These are phyloP conservation scores for Ailuropoda melanoleuca DNA, from an alignment of 2,113 vertebrate species.

Conservation along the genomic window DNA sequence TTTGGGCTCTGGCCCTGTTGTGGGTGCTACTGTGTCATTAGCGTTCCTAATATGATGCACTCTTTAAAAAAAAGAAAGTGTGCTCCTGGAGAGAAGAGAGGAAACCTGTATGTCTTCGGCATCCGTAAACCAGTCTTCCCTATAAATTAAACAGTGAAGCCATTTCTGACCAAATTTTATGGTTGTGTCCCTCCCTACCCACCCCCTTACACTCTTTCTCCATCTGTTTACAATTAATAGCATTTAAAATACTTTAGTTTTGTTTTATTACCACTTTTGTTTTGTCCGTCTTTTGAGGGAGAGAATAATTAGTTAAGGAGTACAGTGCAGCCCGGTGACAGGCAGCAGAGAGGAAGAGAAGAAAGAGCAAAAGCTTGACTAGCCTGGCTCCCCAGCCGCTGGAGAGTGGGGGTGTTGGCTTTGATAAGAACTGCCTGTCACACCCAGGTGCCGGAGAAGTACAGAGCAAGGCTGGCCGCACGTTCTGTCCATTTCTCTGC, in stretches of 20 bases:
- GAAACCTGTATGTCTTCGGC: background rate
- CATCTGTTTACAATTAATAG: background rate
- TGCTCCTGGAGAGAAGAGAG: background rate
- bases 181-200: background rate
- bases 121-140: background rate
- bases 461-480: background rate
- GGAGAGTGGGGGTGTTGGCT: background rate
- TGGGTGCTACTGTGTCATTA: background rate
- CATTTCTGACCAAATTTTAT: background rate
- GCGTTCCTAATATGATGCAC: background rate
- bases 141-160: background rate
- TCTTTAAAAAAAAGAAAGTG: background rate
- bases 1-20: background rate
- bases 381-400: background rate
- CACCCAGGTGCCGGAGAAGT: background rate
- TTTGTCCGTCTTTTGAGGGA: background rate
- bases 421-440: background rate
- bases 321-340: background rate
- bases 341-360: background rate
- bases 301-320: slow-evolving; percentile 8
- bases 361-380: background rate
- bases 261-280: background rate
- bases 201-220: background rate
- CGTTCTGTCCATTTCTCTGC: background rate
- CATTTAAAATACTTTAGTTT: slow-evolving; percentile 7